Conservation (phyloP, 1,140 invertebrate species). For the Neodiprion lecontei region DNA sequence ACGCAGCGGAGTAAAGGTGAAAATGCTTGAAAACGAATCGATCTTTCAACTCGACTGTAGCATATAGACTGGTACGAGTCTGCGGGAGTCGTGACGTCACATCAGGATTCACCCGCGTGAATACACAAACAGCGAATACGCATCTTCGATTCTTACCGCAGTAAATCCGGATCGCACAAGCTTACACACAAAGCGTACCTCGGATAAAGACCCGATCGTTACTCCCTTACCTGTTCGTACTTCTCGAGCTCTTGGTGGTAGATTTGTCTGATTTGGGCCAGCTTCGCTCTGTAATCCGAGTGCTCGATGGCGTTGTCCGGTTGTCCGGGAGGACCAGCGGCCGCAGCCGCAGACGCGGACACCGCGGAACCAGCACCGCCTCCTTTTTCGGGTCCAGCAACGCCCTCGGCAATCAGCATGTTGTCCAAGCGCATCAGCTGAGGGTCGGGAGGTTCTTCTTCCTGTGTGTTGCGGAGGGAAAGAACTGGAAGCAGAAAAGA, state of each 20-base stretch:
- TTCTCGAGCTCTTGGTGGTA: conserved; percentile 99
- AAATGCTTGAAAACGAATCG: no score
- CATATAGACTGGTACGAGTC: no score
- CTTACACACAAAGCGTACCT: no score
- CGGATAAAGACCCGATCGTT: neutral
- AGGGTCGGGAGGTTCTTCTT: conserved; percentile 98
- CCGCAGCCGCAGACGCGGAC: conserved; percentile 88
- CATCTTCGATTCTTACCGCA: no score
- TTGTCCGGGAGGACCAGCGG: conserved; percentile 71
- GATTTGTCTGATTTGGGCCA: conserved; percentile 98
- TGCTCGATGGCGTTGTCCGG: conserved; percentile 98
- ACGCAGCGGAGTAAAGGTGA: no score
- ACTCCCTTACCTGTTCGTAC: conserved; percentile 87
- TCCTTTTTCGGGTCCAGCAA: conserved; percentile 97
- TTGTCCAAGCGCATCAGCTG: conserved; percentile 99
- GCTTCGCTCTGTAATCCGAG: conserved; percentile 97
- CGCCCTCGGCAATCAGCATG: conserved; percentile 99
- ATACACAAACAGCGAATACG: no score
- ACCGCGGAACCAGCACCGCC: conserved; percentile 91
- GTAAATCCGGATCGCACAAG: no score
- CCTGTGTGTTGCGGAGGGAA: conserved; percentile 94
- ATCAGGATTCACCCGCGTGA: no score
- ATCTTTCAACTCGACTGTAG: no score
- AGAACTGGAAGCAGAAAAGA: conserved; percentile 74
- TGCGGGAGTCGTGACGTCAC: no score